A percentile compares a stretch with the other conserved stretches of the same genome.
These are phyloP conservation scores for Proctacanthus coquilletti DNA, from an alignment of 1,140 invertebrate species.

Conservation along the genomic window DNA sequence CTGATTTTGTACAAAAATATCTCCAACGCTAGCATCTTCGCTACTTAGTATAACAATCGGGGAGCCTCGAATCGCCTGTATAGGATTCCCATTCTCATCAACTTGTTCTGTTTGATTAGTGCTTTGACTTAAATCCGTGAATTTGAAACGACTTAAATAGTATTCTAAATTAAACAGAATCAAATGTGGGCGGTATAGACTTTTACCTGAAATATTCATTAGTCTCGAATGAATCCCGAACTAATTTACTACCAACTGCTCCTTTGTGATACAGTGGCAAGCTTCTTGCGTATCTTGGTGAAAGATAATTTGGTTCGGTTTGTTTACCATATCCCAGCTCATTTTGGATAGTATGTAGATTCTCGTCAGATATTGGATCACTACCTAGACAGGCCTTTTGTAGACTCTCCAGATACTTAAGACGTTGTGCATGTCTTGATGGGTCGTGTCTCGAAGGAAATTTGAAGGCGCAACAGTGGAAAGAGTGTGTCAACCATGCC, in stretches of 20 bases:
- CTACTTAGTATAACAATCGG: background rate
- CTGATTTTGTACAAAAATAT: no score
- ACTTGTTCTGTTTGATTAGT: background rate
- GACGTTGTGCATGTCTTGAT: slow-evolving; percentile 38
- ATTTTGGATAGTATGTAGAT: no score
- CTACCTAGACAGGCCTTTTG: slow-evolving; percentile 15
- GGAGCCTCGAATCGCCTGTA: slow-evolving; percentile 1
- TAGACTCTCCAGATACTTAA: slow-evolving; percentile 35
- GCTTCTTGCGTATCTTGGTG: no score
- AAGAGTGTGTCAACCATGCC: slow-evolving; percentile 63
- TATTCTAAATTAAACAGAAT: no score
- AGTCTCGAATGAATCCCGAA: no score
- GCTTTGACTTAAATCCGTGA: background rate
- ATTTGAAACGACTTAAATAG: background rate
- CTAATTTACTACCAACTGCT: no score
- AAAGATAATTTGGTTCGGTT: no score
- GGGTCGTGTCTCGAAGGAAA: slow-evolving; percentile 66
- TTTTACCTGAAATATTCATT: no score
- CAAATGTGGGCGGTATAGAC: no score
- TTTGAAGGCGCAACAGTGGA: slow-evolving; percentile 80
- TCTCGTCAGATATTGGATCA: no score
- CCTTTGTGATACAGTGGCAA: no score
- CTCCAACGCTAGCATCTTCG: background rate
- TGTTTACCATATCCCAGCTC: no score
- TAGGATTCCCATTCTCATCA: background rate